Percentiles rank a stretch among this genome's conserved stretches.
Evolutionary conservation across 2,797 vertebrate genomes (phyloP).

Genomic region (Spea hammondii): DNA sequence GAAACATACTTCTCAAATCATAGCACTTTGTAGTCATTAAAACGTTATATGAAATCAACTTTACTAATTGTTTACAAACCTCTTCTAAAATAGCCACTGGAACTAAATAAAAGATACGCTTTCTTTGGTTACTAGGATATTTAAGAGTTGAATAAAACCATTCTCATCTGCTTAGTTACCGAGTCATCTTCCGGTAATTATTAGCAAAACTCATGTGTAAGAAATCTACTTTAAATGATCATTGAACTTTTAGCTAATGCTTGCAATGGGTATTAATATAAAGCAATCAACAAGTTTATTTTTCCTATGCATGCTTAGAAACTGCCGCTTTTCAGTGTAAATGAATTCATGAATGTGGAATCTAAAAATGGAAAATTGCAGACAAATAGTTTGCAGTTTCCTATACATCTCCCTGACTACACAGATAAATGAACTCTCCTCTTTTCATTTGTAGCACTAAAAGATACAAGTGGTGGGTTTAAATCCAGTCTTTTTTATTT

Average conservation of each 20-base stretch:
- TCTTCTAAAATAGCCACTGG: background rate
- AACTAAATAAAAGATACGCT: slow-evolving; percentile 16
- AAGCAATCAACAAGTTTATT: slow-evolving; percentile 24
- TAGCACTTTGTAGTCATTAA: slow-evolving; percentile 25
- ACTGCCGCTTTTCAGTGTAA: slow-evolving; percentile 20
- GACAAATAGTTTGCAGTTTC: slow-evolving; percentile 2
- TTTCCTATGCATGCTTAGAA: background rate
- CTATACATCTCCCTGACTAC: slow-evolving; percentile 38
- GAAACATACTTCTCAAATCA: slow-evolving; percentile 1
- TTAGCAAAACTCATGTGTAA: slow-evolving; percentile 42
- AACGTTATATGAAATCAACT: slow-evolving; percentile 22
- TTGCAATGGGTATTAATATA: slow-evolving; percentile 21
- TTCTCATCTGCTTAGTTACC: slow-evolving; percentile 49
- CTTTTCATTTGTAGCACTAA: slow-evolving; percentile 5
- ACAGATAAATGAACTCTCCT: slow-evolving; percentile 35
- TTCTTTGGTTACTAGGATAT: slow-evolving; percentile 45
- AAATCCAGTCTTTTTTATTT: background rate
- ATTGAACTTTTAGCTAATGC: slow-evolving; percentile 22
- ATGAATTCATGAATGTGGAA: slow-evolving; percentile 38
- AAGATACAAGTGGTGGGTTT: background rate
- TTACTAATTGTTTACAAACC: slow-evolving; percentile 25
- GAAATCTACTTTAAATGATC: slow-evolving; percentile 43
- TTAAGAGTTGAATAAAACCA: slow-evolving; percentile 37
- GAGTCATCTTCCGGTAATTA: slow-evolving; percentile 37
- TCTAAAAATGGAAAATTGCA: slow-evolving; percentile 47